A percentile compares a stretch with the other conserved stretches of the same genome.
phyloP scores from a whole-genome alignment of 92 coral and sea anemone genomes.

The Heliopora coerulea region DNA sequence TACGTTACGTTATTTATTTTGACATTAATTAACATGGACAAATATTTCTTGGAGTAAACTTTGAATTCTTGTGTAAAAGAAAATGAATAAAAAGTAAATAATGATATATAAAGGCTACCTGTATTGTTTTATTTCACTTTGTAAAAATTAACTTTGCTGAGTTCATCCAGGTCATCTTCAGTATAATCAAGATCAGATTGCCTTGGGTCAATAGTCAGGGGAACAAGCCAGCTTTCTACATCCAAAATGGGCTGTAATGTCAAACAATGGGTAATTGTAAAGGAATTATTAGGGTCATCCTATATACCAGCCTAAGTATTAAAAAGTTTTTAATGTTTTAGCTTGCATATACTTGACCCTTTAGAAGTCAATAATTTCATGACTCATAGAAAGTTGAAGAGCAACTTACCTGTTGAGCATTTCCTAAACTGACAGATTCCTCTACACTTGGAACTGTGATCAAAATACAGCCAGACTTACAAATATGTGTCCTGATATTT shows the following conservation, averaged over 20 bases:
- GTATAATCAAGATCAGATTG: constrained; percentile 1
- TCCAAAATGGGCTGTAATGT: constrained; percentile 29
- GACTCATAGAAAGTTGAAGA: background rate
- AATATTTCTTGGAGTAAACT: too few species aligned
- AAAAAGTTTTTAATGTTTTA: too few species aligned
- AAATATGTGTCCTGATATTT: constrained; percentile 46
- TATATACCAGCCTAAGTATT: too few species aligned
- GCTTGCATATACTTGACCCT: too few species aligned
- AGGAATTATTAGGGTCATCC: background rate
- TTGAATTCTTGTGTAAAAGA: too few species aligned
- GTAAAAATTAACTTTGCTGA: constrained; percentile 52
- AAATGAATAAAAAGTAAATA: too few species aligned
- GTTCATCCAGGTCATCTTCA: constrained; percentile 45
- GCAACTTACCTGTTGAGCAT: background rate
- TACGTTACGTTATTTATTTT: too few species aligned
- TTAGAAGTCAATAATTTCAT: too few species aligned
- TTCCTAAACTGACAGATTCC: constrained; percentile 50
- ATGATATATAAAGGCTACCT: too few species aligned
- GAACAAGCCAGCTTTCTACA: constrained; percentile 20
- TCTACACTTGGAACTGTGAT: constrained; percentile 75
- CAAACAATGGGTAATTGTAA: background rate
- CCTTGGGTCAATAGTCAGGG: constrained; percentile 1
- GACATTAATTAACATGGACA: too few species aligned
- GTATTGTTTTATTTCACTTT: constrained; percentile 45
- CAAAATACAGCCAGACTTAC: constrained; percentile 72